Evolutionary conservation across 2,113 vertebrate species (phyloP), one percentile per base, ranked within the genome.

Genomic region (Aptenodytes forsteri): DNA sequence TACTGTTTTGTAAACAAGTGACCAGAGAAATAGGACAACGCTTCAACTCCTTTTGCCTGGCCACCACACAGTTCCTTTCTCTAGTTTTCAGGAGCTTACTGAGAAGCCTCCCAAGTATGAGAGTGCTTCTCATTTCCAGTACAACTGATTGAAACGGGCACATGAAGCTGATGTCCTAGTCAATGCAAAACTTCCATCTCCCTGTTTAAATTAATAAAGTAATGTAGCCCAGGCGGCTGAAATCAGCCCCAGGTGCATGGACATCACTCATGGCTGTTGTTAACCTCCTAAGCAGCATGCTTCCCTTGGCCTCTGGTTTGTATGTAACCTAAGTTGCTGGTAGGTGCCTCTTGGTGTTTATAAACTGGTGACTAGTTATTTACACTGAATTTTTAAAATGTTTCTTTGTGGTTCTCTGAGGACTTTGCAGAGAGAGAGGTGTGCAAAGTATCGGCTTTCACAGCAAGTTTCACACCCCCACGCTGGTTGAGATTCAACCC

Each of bases 351-450:
- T 9, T 61, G 50, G 40, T 83, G 56, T 32, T 82, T 52, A 3
- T 42, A 62, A 49, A 40, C 62, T 19, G 55, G 19, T 67, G 91
- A 66, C 20, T 55, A 44, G 65, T 71, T 91, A n/a, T 78, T 71
- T 25, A 29, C 36, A 16, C 0, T 50, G 29, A 46, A 44, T 91
- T 83, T 88, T 59, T 83, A 6, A 55, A 83, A 36, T 54, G 81
- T 36, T 94, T 94, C 67, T 78, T 89, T 82, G 61, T 40, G 71
- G 77, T 30, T 94, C 87, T 92, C 86, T 76, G 90, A 50, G 49
- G 80, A 27, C 46, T 75, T 67, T 59, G 22, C 66, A 66, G 61
- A 26, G 62, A 29, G 36, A 29, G 46, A 30, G 11, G 3, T 16
- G 47, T 22, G 50, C 13, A 32, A 3, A 75, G 21, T 4, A 5